A percentile compares a stretch with the other conserved stretches of the same genome.
These are phyloP conservation scores for Ichneumon xanthorius DNA, from an alignment of 2,888 invertebrate species.

Conservation along the genomic window DNA sequence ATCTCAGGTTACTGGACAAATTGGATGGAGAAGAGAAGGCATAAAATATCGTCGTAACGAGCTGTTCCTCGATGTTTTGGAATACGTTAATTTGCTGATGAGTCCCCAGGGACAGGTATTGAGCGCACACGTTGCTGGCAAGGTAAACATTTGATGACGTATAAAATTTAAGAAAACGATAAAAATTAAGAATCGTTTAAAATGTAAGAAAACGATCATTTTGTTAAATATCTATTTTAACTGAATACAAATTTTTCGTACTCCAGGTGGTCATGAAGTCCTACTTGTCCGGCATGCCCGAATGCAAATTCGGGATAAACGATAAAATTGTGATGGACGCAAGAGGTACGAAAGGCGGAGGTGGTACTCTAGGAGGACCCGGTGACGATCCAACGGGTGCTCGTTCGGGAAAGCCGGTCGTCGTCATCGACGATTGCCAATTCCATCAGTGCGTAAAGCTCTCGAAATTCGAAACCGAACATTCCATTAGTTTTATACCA, in stretches of 20 bases:
- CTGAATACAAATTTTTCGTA: conserved; percentile 4
- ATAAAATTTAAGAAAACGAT: neutral
- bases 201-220: neutral
- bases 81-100: conserved; percentile 99
- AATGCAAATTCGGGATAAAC: conserved; percentile 99
- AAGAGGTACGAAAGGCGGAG: conserved; percentile 90
- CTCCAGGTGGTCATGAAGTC: conserved; percentile 98
- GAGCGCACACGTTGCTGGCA: conserved; percentile 99
- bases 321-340: conserved; percentile 99
- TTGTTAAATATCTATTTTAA: conserved; percentile 28
- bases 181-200: neutral
- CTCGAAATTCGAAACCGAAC: conserved; percentile 99
- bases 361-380: conserved; percentile 86
- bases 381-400: conserved; percentile 90
- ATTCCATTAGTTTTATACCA: conserved; percentile 99
- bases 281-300: conserved; percentile 99
- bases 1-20: conserved; percentile 98
- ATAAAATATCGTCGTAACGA: conserved; percentile 99
- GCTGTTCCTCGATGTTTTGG: conserved; percentile 98
- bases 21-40: conserved; percentile 99
- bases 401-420: conserved; percentile 98
- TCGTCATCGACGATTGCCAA: conserved; percentile 99
- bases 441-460: conserved; percentile 99
- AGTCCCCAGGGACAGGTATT: conserved; percentile 99
- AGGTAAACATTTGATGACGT: conserved; percentile 83